phyloP scores from a whole-genome alignment of 2,888 invertebrate species.

The Lumbricus terrestris region DNA sequence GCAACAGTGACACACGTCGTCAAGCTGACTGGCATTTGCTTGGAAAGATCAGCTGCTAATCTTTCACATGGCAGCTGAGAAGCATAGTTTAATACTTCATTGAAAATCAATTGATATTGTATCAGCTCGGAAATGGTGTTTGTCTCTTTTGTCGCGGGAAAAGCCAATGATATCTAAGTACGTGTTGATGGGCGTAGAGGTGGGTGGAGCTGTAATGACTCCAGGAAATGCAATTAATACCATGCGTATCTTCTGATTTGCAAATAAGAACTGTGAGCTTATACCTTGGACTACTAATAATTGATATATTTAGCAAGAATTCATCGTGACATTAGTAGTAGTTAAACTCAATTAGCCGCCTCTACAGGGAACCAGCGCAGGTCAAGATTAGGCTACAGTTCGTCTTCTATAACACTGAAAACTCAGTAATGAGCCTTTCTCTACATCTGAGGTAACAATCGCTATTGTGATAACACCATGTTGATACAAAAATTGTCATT shows the following conservation, averaged over 20 bases:
- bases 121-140: background rate
- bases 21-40: background rate
- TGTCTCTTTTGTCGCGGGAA: background rate
- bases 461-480: background rate
- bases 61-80: background rate
- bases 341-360: background rate
- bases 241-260: background rate
- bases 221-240: background rate
- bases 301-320: background rate
- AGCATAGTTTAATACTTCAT: background rate
- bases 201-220: background rate
- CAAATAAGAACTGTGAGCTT: background rate
- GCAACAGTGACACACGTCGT: background rate
- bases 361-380: background rate
- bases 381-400: background rate
- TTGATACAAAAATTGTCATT: too few species aligned
- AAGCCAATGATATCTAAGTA: background rate
- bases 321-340: background rate
- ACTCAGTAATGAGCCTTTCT: background rate
- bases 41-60: background rate
- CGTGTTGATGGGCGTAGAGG: background rate
- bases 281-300: background rate
- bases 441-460: background rate
- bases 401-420: background rate
- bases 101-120: background rate